Conservation (phyloP, 2,797 vertebrate species). For the Sternotherus odoratus region DNA sequence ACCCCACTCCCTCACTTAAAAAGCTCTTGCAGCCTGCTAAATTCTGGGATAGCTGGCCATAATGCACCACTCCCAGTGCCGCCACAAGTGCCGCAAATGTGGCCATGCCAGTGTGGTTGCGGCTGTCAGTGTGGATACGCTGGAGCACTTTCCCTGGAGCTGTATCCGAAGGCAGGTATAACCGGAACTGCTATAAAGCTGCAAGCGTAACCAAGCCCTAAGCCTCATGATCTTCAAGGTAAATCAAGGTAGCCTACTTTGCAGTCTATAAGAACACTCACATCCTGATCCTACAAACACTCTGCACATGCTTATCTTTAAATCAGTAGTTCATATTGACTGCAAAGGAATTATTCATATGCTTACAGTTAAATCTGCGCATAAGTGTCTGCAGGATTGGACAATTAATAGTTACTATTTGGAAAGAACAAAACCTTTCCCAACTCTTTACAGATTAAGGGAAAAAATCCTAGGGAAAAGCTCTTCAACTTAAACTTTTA, state of each 20-base stretch:
- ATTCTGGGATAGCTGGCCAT: too few relatives aligned
- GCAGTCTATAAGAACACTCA: neutral
- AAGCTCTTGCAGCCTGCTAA: too few relatives aligned
- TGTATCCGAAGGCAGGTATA: too few relatives aligned
- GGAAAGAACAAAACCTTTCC: neutral
- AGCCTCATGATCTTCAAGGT: neutral
- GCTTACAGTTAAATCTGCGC: neutral
- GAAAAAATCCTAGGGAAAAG: neutral
- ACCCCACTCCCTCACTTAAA: too few relatives aligned
- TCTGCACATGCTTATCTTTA: neutral
- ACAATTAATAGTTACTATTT: neutral
- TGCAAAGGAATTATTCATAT: neutral
- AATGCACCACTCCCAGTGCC: too few relatives aligned
- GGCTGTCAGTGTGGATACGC: too few relatives aligned
- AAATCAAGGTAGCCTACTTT: neutral
- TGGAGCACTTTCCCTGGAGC: too few relatives aligned
- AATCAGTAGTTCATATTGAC: neutral
- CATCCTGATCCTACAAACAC: neutral
- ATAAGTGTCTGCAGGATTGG: neutral
- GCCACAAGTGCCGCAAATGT: too few relatives aligned
- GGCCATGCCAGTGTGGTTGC: too few relatives aligned
- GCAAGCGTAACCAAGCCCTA: too few relatives aligned
- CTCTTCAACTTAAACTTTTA: neutral
- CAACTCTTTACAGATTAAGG: neutral
- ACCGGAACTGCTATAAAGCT: too few relatives aligned